phyloP scores from a whole-genome alignment of 2,888 invertebrate genomes.

The Steromphala cineraria region DNA sequence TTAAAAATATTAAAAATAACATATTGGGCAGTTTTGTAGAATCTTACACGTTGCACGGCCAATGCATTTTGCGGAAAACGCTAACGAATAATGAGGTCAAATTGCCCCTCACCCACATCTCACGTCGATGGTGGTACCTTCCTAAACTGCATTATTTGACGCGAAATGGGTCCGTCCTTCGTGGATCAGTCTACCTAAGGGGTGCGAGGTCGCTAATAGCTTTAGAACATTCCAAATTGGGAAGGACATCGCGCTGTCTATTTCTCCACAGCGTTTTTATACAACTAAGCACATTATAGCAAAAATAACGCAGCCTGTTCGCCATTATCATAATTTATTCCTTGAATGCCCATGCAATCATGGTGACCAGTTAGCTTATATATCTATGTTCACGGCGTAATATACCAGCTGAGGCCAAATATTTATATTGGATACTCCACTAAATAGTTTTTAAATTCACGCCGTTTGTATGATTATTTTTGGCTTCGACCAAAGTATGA shows the following conservation, averaged over 20 bases:
- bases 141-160: slow-evolving; percentile 28
- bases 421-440: neutral
- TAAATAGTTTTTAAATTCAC: neutral
- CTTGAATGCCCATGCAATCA: neutral
- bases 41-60: neutral
- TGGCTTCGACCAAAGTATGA: no score
- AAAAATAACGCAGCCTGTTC: neutral
- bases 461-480: no score
- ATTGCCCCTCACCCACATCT: slow-evolving; percentile 20
- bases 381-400: no score
- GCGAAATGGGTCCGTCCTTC: slow-evolving; percentile 59
- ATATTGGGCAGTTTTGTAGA: no score
- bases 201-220: slow-evolving; percentile 25
- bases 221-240: neutral
- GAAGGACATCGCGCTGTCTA: neutral
- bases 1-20: no score
- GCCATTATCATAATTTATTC: slow-evolving; percentile 19
- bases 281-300: neutral
- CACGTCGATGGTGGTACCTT: slow-evolving; percentile 32
- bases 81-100: neutral
- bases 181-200: slow-evolving; percentile 33
- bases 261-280: neutral
- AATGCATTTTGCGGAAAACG: neutral
- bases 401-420: no score
- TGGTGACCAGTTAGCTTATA: neutral